These are phyloP conservation scores for Tiliqua scincoides DNA, from an alignment of 2,113 vertebrate genomes.

Conservation along the genomic window DNA sequence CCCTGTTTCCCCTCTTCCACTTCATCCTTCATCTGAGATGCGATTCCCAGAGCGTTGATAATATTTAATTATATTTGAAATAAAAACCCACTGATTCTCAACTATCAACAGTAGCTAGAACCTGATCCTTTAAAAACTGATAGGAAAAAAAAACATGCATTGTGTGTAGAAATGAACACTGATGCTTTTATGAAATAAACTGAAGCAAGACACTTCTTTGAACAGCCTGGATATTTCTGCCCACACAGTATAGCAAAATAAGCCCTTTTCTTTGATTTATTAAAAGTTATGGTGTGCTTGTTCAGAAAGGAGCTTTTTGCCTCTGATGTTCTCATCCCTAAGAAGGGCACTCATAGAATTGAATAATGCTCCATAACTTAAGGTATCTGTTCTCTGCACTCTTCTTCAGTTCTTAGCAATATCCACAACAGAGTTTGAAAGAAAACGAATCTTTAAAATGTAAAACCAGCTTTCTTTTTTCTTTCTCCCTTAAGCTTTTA, in stretches of 20 bases:
- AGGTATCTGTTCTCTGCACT: neutral
- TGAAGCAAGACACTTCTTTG: conserved; percentile 19
- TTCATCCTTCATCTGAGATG: neutral
- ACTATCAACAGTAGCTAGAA: conserved; percentile 30
- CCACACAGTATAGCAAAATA: conserved; percentile 19
- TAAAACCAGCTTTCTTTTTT: neutral
- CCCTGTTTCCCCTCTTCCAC: too few species aligned
- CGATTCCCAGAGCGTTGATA: conserved; percentile 48
- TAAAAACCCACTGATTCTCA: conserved; percentile 42
- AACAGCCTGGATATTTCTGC: conserved; percentile 16
- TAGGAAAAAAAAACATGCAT: conserved; percentile 14
- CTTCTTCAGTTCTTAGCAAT: neutral
- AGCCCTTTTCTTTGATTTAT: conserved; percentile 4
- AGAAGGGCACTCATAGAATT: neutral
- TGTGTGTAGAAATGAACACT: conserved; percentile 46
- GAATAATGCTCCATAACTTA: conserved; percentile 13
- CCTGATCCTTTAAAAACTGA: conserved; percentile 58
- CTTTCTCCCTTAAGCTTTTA: neutral
- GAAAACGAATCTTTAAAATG: neutral
- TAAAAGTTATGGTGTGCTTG: conserved; percentile 22
- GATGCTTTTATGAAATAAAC: conserved; percentile 39
- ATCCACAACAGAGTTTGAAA: neutral
- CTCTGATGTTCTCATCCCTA: neutral
- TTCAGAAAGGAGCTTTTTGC: too few species aligned
- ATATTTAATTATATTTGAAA: conserved; percentile 54